These are phyloP conservation scores for Etheostoma cragini DNA, from an alignment of 2,113 vertebrate genomes.

Conservation along the genomic window DNA sequence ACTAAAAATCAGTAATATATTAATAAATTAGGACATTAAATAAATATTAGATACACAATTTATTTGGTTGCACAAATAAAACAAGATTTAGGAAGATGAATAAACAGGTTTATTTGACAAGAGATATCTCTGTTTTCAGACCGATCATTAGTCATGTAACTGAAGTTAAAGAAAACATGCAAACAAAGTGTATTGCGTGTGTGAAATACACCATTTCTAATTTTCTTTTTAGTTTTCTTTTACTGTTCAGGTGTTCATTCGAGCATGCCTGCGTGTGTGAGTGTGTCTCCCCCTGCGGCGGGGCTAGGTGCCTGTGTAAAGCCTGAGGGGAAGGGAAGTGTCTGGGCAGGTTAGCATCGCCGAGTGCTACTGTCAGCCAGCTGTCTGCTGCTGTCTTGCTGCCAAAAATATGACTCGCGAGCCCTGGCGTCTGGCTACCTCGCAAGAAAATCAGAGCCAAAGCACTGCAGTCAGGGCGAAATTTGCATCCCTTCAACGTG, in stretches of 20 bases:
- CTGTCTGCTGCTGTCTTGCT: conserved; percentile 50
- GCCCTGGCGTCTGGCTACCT: conserved; percentile 31
- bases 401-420: conserved; percentile 55
- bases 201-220: background rate
- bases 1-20: too few relatives aligned
- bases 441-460: conserved; percentile 22
- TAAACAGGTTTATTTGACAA: too few relatives aligned
- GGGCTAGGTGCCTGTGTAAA: conserved; percentile 18
- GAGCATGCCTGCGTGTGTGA: background rate
- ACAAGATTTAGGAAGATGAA: too few relatives aligned
- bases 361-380: conserved; percentile 49
- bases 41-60: too few relatives aligned
- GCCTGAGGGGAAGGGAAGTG: conserved; percentile 48
- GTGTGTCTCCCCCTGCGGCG: background rate
- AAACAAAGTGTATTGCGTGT: too few relatives aligned
- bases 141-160: background rate
- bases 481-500: background rate
- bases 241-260: background rate
- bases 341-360: conserved; percentile 59
- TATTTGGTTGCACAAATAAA: too few relatives aligned
- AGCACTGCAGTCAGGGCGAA: conserved; percentile 5
- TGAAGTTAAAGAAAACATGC: too few relatives aligned
- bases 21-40: too few relatives aligned
- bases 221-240: background rate
- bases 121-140: background rate